Percentiles rank a stretch among this genome's conserved stretches.
Evolutionary conservation across 2,113 vertebrate species (phyloP).

Genomic region (Boulengerochromis microlepis): DNA sequence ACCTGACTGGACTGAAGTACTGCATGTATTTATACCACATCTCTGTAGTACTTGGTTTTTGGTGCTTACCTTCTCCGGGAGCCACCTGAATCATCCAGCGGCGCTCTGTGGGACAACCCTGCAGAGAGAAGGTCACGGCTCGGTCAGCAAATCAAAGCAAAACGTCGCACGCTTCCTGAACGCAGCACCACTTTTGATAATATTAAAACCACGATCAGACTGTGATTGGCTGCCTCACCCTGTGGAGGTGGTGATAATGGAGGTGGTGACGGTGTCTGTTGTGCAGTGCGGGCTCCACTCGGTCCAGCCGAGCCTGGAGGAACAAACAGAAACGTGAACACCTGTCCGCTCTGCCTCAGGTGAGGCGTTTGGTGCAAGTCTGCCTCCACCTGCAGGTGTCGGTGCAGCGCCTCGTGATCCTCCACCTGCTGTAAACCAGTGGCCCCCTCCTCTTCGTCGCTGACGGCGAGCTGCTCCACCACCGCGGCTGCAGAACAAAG

Average conservation of each 20-base stretch:
- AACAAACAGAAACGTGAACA: background rate
- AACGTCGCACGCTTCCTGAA: background rate
- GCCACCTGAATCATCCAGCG: slow-evolving; percentile 52
- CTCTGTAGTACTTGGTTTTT: background rate
- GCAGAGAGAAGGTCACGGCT: background rate
- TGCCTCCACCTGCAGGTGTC: slow-evolving; percentile 63
- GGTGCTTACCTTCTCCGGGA: background rate
- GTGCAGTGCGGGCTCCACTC: slow-evolving; percentile 25
- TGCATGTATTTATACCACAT: background rate
- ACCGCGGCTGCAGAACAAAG: background rate
- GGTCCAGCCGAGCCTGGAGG: slow-evolving; percentile 65
- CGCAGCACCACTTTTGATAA: background rate
- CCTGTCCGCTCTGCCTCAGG: background rate
- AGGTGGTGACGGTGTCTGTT: background rate
- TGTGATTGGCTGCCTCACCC: background rate
- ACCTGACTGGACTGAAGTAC: background rate
- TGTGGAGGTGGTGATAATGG: background rate
- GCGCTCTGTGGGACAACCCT: slow-evolving; percentile 31
- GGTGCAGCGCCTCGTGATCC: slow-evolving; percentile 67
- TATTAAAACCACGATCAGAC: background rate
- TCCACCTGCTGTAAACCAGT: slow-evolving; percentile 58
- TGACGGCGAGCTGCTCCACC: slow-evolving; percentile 51
- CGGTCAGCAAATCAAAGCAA: background rate
- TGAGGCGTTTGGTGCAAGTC: background rate
- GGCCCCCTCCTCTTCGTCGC: slow-evolving; percentile 56